A percentile compares a stretch with the other conserved stretches of the same genome.
Conservation (phyloP, 1,140 invertebrate species). For the Alviniconcha marisindica region DNA sequence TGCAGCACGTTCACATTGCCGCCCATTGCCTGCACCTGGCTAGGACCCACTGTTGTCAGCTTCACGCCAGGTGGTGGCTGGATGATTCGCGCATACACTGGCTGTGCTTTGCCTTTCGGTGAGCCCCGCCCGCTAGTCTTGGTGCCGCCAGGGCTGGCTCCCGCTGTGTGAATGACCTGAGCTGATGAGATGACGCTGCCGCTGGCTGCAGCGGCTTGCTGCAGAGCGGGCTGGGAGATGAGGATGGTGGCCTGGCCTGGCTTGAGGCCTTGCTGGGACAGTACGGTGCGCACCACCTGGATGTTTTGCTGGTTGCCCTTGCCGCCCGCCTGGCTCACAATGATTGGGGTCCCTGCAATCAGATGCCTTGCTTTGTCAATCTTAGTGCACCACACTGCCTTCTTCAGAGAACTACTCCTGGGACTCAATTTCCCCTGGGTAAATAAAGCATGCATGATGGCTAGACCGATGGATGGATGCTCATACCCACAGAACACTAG, state of each 20-base stretch:
- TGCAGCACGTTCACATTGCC: conserved; percentile 58
- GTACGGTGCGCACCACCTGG: conserved; percentile 69
- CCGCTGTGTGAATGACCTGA: conserved; percentile 53
- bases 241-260: conserved; percentile 70
- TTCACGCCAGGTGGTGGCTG: conserved; percentile 70
- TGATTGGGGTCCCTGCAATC: conserved; percentile 53
- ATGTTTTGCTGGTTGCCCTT: conserved; percentile 66
- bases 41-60: conserved; percentile 52
- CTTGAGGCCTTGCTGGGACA: conserved; percentile 65
- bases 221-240: conserved; percentile 66
- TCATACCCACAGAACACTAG: too few species aligned
- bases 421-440: too few species aligned
- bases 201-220: conserved; percentile 51
- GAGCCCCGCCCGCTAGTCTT: conserved; percentile 54
- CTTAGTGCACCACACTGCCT: too few species aligned
- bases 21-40: conserved; percentile 34
- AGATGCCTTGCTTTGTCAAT: too few species aligned
- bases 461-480: too few species aligned
- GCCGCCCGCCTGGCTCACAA: conserved; percentile 63
- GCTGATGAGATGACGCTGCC: conserved; percentile 55
- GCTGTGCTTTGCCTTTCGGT: conserved; percentile 67
- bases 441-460: too few species aligned
- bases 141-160: conserved; percentile 29
- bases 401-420: too few species aligned
- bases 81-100: conserved; percentile 74